Conservation (phyloP, 2,888 invertebrate species). For the Subacronicta megacephala region DNA sequence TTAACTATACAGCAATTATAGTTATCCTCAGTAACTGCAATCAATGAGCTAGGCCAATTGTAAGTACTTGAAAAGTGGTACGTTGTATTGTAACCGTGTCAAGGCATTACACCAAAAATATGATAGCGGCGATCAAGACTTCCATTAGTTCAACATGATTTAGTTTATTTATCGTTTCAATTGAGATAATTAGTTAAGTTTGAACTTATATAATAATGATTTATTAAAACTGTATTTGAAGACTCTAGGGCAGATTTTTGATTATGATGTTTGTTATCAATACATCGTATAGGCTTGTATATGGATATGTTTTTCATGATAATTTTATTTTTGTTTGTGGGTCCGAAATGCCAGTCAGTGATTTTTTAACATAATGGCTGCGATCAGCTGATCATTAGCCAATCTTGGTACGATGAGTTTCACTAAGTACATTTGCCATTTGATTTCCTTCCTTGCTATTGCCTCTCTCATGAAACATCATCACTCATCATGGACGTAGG, state of each 20-base stretch:
- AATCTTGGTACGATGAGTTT: no score
- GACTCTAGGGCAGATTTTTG: conserved; percentile 1
- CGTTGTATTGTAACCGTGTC: conserved; percentile 29
- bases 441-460: no score
- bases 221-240: not conserved
- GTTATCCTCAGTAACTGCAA: conserved; percentile 6
- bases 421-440: no score
- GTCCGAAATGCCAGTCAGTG: no score
- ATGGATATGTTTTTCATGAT: no score
- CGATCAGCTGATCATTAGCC: no score
- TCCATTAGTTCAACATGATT: conserved; percentile 13
- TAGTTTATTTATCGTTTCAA: conserved; percentile 7
- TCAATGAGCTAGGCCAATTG: conserved; percentile 1
- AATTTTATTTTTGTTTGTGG: no score
- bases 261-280: not conserved
- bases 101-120: conserved; percentile 28
- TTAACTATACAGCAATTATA: not conserved
- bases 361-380: no score
- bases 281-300: no score
- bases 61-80: conserved; percentile 12
- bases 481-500: no score
- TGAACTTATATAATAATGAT: not conserved
- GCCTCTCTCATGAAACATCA: no score
- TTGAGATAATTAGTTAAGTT: conserved; percentile 4
- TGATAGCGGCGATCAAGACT: conserved; percentile 24